phyloP scores from a whole-genome alignment of 2,113 vertebrate genomes.

The Aplodontia rufa region DNA sequence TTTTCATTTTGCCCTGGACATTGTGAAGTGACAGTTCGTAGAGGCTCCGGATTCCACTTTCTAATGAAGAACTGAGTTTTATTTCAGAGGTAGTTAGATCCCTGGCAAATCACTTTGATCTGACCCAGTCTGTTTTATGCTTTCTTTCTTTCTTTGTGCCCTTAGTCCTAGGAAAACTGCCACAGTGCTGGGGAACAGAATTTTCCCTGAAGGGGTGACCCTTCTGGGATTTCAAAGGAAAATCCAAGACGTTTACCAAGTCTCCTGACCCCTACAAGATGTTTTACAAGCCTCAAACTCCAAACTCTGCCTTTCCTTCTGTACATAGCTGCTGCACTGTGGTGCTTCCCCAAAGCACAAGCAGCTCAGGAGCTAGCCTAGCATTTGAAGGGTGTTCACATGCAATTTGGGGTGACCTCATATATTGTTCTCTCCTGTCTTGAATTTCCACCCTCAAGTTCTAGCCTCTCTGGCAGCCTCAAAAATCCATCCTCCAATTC shows the following conservation, averaged over 20 bases:
- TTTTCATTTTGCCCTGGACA: background rate
- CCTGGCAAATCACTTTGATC: background rate
- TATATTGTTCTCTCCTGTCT: background rate
- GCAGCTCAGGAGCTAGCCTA: background rate
- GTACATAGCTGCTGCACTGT: background rate
- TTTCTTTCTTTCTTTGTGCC: background rate
- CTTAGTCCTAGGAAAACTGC: background rate
- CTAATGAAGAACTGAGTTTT: background rate
- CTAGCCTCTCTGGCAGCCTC: background rate
- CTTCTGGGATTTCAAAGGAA: slow-evolving; percentile 1
- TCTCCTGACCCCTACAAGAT: too few relatives aligned
- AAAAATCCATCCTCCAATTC: background rate
- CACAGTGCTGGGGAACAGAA: background rate
- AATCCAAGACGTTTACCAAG: background rate
- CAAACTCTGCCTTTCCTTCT: background rate
- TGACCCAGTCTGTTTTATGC: background rate
- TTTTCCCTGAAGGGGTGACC: background rate
- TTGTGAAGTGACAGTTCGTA: background rate
- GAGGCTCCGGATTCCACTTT: background rate
- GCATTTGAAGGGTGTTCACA: background rate
- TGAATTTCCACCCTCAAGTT: background rate
- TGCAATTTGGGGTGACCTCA: background rate
- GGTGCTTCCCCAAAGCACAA: background rate
- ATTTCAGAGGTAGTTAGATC: background rate
- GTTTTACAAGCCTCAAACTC: background rate